A percentile compares a stretch with the other conserved stretches of the same genome.
phyloP scores from a whole-genome alignment of 1,140 invertebrate species.

The Thaumetopoea pityocampa region DNA sequence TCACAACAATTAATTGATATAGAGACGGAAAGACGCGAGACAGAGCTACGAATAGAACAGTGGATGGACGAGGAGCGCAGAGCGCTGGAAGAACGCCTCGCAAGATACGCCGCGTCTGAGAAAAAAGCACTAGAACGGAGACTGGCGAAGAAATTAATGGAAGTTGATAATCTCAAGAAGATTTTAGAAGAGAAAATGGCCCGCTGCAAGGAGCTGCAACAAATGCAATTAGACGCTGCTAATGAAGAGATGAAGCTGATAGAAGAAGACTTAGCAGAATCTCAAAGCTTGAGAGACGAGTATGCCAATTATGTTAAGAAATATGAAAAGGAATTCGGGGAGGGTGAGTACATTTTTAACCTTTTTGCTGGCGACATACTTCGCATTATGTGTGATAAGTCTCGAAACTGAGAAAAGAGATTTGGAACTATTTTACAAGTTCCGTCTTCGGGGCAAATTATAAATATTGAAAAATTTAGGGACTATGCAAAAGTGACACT shows the following conservation, averaged over 20 bases:
- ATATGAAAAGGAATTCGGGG: constrained; percentile 29
- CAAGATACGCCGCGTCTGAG: constrained; percentile 26
- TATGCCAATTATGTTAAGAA: constrained; percentile 21
- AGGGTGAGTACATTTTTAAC: constrained; percentile 26
- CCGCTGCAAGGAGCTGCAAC: constrained; percentile 24
- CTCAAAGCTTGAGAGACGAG: constrained; percentile 16
- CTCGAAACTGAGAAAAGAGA: too few relatives aligned
- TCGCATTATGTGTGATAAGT: too few relatives aligned
- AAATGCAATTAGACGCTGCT: constrained; percentile 20
- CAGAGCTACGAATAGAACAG: constrained; percentile 27
- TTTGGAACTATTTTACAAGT: too few relatives aligned
- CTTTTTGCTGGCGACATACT: constrained; percentile 1
- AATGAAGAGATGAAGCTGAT: constrained; percentile 21
- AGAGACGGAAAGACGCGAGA: constrained; percentile 37
- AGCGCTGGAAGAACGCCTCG: constrained; percentile 35
- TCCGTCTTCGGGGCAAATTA: too few relatives aligned
- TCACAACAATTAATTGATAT: constrained; percentile 28
- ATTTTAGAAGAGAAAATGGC: constrained; percentile 28
- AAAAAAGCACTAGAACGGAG: constrained; percentile 29
- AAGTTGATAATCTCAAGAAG: constrained; percentile 27
- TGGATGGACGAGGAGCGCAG: constrained; percentile 36
- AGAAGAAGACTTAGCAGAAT: constrained; percentile 17
- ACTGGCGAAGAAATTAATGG: constrained; percentile 20
- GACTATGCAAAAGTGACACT: too few relatives aligned
- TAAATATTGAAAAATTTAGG: too few relatives aligned